phyloP scores from a whole-genome alignment of 1,140 invertebrate genomes.

The Brachionus paranguensis region DNA sequence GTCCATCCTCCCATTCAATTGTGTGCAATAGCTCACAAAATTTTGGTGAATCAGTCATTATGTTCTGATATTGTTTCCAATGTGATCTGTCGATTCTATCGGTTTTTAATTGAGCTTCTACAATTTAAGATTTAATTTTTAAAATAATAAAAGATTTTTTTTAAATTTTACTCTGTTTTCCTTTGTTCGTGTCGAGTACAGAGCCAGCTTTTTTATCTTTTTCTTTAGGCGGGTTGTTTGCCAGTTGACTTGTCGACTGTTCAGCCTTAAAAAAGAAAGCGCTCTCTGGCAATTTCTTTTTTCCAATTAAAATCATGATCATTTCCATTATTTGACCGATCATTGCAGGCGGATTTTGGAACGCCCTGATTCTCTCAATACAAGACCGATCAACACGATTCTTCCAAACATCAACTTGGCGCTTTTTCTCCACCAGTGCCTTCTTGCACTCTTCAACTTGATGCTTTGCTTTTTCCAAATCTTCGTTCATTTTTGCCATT shows the following conservation, averaged over 20 bases:
- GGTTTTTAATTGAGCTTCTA: slow-evolving; percentile 32
- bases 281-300: slow-evolving; percentile 18
- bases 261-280: slow-evolving; percentile 10
- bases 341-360: slow-evolving; percentile 51
- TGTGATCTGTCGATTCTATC: slow-evolving; percentile 41
- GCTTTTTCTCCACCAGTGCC: slow-evolving; percentile 46
- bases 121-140: not conserved
- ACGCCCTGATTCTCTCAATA: slow-evolving; percentile 50
- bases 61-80: slow-evolving; percentile 52
- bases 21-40: slow-evolving; percentile 56
- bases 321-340: slow-evolving; percentile 54
- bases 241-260: not conserved
- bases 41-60: slow-evolving; percentile 51
- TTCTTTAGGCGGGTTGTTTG: not conserved
- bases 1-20: slow-evolving; percentile 54
- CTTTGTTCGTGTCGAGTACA: not conserved
- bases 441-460: slow-evolving; percentile 48
- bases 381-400: slow-evolving; percentile 50
- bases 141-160: not conserved
- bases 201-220: slow-evolving; percentile 22
- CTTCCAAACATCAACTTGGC: slow-evolving; percentile 52
- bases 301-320: slow-evolving; percentile 44
- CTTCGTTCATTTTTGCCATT: slow-evolving; percentile 50
- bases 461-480: slow-evolving; percentile 45
- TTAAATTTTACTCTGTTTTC: not conserved